A percentile compares a stretch with the other conserved stretches of the same genome.
phyloP scores from a whole-genome alignment of 2,888 invertebrate genomes.

The Dynastes maya region DNA sequence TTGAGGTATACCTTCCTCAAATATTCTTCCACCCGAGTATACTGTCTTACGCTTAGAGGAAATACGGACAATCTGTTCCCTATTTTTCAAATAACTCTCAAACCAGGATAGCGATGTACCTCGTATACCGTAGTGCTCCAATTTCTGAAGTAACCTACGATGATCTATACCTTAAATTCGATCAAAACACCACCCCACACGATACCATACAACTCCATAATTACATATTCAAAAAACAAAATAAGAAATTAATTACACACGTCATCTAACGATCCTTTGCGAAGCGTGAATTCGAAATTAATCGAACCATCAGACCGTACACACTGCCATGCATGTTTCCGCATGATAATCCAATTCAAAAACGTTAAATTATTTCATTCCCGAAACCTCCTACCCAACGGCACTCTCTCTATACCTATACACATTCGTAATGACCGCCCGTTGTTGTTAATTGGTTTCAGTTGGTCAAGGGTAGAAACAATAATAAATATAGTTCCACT shows the following conservation, averaged over 20 bases:
- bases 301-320: conserved; percentile 24
- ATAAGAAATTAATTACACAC: conserved; percentile 42
- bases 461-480: conserved; percentile 47
- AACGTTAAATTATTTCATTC: conserved; percentile 13
- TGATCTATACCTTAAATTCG: no score
- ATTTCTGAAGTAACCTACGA: no score
- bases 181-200: no score
- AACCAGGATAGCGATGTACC: no score
- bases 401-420: no score
- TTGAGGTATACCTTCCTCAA: no score
- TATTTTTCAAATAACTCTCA: no score
- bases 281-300: conserved; percentile 31
- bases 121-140: no score
- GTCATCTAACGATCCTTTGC: conserved; percentile 37
- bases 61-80: no score
- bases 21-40: no score
- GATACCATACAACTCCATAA: neutral
- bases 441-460: conserved; percentile 45
- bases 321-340: neutral
- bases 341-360: conserved; percentile 16
- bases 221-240: conserved; percentile 10
- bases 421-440: neutral
- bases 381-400: neutral
- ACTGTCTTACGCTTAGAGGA: no score
- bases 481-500: conserved; percentile 43